Conservation (phyloP, 2,113 vertebrate species). For the Antechinus flavipes region DNA sequence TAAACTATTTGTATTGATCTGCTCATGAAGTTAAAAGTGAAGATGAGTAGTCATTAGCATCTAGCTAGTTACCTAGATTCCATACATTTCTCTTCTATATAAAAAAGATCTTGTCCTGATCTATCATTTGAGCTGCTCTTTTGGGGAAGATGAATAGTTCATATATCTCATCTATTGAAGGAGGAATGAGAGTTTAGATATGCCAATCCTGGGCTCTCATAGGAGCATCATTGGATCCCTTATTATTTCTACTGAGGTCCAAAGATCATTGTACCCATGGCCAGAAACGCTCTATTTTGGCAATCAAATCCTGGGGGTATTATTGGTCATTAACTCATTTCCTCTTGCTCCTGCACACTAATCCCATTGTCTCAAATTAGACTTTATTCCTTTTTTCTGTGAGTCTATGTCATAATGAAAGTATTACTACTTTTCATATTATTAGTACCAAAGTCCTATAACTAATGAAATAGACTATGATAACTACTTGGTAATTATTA, state of each 20-base stretch:
- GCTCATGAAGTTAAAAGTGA: not conserved
- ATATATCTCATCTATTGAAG: not conserved
- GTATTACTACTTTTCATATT: not conserved
- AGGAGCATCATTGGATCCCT: not conserved
- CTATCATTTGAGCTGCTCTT: not conserved
- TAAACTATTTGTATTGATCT: not conserved
- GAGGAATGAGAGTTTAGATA: not conserved
- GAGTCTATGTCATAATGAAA: not conserved
- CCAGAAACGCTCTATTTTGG: not conserved
- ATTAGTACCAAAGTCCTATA: not conserved
- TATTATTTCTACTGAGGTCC: not conserved
- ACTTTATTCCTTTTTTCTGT: not conserved
- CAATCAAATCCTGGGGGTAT: not conserved
- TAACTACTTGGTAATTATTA: not conserved
- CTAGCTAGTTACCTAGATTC: not conserved
- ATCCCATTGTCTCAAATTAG: not conserved
- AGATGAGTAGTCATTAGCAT: not conserved
- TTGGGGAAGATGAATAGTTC: not conserved
- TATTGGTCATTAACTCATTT: not conserved
- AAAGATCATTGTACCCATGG: not conserved
- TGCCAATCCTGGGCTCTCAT: not conserved
- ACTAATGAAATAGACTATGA: not conserved
- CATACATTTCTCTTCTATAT: not conserved
- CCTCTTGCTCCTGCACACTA: not conserved
- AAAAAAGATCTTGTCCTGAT: not conserved